phyloP scores from a whole-genome alignment of 2,113 vertebrate genomes.

The Bungarus multicinctus region DNA sequence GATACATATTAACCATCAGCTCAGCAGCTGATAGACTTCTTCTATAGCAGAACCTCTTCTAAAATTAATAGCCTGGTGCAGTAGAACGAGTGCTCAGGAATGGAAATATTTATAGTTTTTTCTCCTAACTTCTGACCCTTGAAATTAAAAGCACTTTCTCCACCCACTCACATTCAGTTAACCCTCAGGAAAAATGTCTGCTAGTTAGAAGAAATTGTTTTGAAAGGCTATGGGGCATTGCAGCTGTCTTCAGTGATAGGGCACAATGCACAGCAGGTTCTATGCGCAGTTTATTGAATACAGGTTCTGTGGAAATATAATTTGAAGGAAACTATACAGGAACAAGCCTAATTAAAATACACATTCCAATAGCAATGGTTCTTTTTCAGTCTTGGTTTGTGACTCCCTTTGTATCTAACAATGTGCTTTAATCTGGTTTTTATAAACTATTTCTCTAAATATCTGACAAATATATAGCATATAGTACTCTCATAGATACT shows the following conservation, averaged over 20 bases:
- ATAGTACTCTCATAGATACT: not conserved
- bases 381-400: not conserved
- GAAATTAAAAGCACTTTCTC: conserved; percentile 68
- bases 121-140: conserved; percentile 67
- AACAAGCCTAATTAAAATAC: not conserved
- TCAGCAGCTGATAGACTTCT: conserved; percentile 37
- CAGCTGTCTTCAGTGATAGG: conserved; percentile 35
- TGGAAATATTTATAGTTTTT: conserved; percentile 63
- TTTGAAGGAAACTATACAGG: not conserved
- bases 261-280: not conserved
- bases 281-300: not conserved
- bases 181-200: conserved; percentile 58
- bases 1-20: conserved; percentile 15
- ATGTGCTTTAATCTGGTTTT: not conserved
- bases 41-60: conserved; percentile 49
- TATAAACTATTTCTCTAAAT: not conserved
- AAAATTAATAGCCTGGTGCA: conserved; percentile 55
- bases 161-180: conserved; percentile 57
- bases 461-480: not conserved
- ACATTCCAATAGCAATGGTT: not conserved
- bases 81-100: conserved; percentile 48
- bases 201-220: conserved; percentile 45
- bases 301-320: not conserved
- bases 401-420: not conserved
- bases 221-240: conserved; percentile 42